Conservation (phyloP, 2,797 vertebrate genomes). For the Spizella passerina region DNA sequence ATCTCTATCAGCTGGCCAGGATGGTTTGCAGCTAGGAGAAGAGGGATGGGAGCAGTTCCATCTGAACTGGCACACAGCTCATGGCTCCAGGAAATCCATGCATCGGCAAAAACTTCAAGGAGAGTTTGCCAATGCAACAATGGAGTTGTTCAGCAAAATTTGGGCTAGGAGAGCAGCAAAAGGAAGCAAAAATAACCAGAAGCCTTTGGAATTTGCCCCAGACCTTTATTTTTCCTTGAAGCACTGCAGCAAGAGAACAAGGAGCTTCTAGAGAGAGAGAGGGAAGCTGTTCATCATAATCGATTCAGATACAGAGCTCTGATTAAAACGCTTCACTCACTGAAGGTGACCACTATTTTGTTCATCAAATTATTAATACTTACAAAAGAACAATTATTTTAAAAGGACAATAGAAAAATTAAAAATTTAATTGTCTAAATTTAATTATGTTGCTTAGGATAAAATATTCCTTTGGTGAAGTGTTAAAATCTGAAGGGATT, state of each 20-base stretch:
- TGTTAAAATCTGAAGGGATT: background rate
- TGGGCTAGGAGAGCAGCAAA: background rate
- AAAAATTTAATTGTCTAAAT: background rate
- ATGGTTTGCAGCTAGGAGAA: background rate
- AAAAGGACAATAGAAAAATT: background rate
- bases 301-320: background rate
- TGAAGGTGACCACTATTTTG: background rate
- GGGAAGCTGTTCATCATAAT: background rate
- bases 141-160: background rate
- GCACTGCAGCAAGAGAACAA: background rate
- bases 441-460: background rate
- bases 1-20: background rate
- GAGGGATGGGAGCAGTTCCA: background rate
- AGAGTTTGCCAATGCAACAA: background rate
- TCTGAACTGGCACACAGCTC: background rate
- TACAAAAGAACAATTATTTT: background rate
- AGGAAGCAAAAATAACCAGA: background rate
- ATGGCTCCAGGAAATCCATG: background rate
- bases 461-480: background rate
- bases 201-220: background rate
- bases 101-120: background rate
- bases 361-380: background rate
- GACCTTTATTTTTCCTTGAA: background rate
- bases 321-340: background rate
- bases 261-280: background rate